These are phyloP conservation scores for Agrotis ipsilon DNA, from an alignment of 2,888 invertebrate genomes.

Conservation along the genomic window DNA sequence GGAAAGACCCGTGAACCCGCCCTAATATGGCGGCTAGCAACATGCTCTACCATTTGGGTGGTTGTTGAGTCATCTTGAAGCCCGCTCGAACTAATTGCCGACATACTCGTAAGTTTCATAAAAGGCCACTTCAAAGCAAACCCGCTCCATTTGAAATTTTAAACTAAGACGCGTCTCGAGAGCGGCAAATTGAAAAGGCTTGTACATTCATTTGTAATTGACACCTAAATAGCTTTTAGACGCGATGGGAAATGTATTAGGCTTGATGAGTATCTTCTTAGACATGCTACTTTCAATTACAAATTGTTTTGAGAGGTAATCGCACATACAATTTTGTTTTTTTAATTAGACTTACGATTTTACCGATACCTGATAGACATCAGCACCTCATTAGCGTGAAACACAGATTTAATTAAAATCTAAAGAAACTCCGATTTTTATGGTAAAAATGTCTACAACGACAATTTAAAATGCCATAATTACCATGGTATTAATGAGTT, in stretches of 20 bases:
- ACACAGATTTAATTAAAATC: too few species aligned
- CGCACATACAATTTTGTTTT: neutral
- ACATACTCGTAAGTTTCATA: constrained; percentile 55
- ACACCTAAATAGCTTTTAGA: constrained; percentile 53
- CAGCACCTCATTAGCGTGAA: too few species aligned
- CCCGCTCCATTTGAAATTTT: constrained; percentile 54
- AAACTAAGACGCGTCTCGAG: constrained; percentile 36
- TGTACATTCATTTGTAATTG: constrained; percentile 48
- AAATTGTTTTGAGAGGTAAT: neutral
- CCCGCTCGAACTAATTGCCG: constrained; percentile 57
- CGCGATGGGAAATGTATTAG: constrained; percentile 15
- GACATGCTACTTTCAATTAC: neutral
- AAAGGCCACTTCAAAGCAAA: constrained; percentile 60
- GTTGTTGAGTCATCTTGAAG: constrained; percentile 49
- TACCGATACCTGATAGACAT: too few species aligned
- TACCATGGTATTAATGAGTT: too few species aligned
- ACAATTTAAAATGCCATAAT: too few species aligned
- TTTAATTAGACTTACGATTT: too few species aligned
- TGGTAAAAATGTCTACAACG: too few species aligned
- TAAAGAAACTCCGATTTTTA: too few species aligned
- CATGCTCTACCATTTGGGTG: constrained; percentile 46
- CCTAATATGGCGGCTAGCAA: constrained; percentile 27
- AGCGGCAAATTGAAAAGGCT: constrained; percentile 49
- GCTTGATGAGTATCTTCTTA: neutral
- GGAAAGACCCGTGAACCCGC: constrained; percentile 13